Base-by-base conservation (phyloP, 2,888 invertebrate genomes). In the Byasa hedistus region DNA sequence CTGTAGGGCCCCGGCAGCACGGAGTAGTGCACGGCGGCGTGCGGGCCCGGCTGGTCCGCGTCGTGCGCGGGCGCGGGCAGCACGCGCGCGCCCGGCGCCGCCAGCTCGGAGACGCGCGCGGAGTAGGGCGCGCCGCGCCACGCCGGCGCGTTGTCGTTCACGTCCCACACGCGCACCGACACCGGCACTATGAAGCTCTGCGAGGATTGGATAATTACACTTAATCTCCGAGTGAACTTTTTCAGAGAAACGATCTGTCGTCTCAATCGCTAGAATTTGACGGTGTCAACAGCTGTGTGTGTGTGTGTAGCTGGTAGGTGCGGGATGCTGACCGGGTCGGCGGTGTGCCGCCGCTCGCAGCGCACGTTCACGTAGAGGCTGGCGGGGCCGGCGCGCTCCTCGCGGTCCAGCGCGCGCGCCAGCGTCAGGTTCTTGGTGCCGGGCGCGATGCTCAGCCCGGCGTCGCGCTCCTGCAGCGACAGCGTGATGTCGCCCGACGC, bases 101-200 rank as follows among this genome's bases (percentile, higher is more conserved):
- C 94, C 76, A 96, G 96, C 93, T 97, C 97, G 0, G 97, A 96
- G 66, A 97, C 94, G 74, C 97, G 96, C 72, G 96, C 92, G 59
- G 94, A 93, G 85, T 96, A 97, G 0, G 97, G 97, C 1, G 96
- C 95, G 72, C 96, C 96, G 68, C 94, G 91, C 93, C 97, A 97
- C 78, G 93, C 92, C 0, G 97, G 97, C 12, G 96, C 95, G 87
- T 98, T 97, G 88, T 98, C 98, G 84, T 98, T 98, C 69, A 96
- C 96, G 86, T 98, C 98, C 72, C 96, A 97, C 68, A 98, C 97
- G 73, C 97, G 93, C 62, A 96, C 95, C 73, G 95, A 96, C 48
- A 96, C 95, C 1, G 96, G 96, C 78, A 96, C 96, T 66, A 95
- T 93, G 81, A 96, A 96, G 71, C 95, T 95, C 93, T 95, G 87